A percentile compares a stretch with the other conserved stretches of the same genome.
These are phyloP conservation scores for Drosophila burlai DNA, from an alignment of 1,140 invertebrate species.

Conservation along the genomic window DNA sequence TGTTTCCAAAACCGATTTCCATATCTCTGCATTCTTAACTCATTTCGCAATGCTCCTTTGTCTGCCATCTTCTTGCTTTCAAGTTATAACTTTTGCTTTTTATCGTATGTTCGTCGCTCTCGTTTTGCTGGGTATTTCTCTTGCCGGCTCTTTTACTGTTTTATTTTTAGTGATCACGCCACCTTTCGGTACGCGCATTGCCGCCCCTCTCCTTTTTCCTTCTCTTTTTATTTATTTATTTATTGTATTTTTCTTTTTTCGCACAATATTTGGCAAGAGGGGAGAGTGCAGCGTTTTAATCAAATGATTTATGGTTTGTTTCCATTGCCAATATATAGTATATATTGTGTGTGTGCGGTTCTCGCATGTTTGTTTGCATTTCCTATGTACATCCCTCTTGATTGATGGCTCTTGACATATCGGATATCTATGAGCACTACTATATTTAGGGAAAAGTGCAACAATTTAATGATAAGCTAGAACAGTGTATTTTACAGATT, in stretches of 20 bases:
- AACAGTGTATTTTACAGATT: background rate
- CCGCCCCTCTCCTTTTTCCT: background rate
- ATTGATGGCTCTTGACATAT: slow-evolving; percentile 36
- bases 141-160: slow-evolving; percentile 61
- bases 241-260: background rate
- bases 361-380: slow-evolving; percentile 16
- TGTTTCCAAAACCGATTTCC: slow-evolving; percentile 22
- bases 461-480: slow-evolving; percentile 6
- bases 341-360: background rate
- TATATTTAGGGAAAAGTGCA: slow-evolving; percentile 1
- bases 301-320: slow-evolving; percentile 63
- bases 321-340: slow-evolving; percentile 18
- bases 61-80: slow-evolving; percentile 13
- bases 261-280: slow-evolving; percentile 17
- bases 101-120: slow-evolving; percentile 52
- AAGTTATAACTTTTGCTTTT: slow-evolving; percentile 50
- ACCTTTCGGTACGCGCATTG: slow-evolving; percentile 51
- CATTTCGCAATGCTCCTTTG: slow-evolving; percentile 35
- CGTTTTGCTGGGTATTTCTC: slow-evolving; percentile 21
- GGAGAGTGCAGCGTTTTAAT: slow-evolving; percentile 35
- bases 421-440: background rate
- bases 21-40: slow-evolving; percentile 42
- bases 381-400: slow-evolving; percentile 24
- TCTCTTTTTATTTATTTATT: background rate
- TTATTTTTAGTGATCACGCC: slow-evolving; percentile 80